Base-by-base conservation (phyloP, 2,888 invertebrate genomes). In the Aradus depressus region DNA sequence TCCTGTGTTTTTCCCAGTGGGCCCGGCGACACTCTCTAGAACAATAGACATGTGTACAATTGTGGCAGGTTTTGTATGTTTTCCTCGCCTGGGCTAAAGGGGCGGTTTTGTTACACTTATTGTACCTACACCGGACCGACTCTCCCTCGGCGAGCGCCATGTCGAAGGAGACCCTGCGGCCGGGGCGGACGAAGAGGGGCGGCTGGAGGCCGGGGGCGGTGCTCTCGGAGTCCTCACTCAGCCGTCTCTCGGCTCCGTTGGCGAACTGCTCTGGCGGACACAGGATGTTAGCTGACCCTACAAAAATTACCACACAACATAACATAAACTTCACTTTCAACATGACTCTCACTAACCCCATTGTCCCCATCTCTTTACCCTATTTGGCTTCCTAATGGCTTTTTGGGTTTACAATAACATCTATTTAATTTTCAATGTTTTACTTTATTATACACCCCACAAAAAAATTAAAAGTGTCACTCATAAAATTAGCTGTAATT, bases 11-110 rank as follows among this genome's bases (percentile, higher is more conserved):
- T 65, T 89, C 86, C 93, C 93, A 95, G 67, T 96, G 92, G 12
- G 84, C 80, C 55, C 87, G 74, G 21, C 96, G 78, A 67, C 95
- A 96, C 63, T 86, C 83, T 54, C 88, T 77, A 55, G 90, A 88
- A 71, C 96, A 96, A 70, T 96, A 96, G 64, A 86, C 80, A 64
- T 91, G 89, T 60, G 87, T 84, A 72, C 96, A 96, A 68, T 95
- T 93, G 72, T 92, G 92, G 69, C 91, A 92, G 61, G 85, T 86
- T 68, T 93, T 92, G 73, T 82, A 95, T 62, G 77, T 76, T 61
- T 79, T 75, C 60, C 85, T 81, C 54, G 93, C 93, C 61, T 88
- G 84, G 53, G 77, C 72, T 51, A 84, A 68, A 2, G 77, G 77
- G 42, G 84, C 75, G 52, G 80, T 76, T 51, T 82, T 79, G 60